Conservation (phyloP, 1,140 invertebrate genomes). For the Atta texana region DNA sequence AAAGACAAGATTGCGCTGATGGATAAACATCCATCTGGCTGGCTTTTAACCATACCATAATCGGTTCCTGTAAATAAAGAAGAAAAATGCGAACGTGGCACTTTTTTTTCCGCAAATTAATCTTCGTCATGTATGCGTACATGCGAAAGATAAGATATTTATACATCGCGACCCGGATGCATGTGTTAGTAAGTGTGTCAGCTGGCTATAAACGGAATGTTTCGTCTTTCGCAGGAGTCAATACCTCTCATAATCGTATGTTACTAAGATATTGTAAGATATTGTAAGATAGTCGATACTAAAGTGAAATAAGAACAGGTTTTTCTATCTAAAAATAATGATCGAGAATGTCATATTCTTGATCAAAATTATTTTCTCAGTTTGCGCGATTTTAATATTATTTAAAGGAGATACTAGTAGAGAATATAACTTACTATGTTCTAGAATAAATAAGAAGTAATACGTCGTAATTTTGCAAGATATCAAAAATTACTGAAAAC, state of each 20-base stretch:
- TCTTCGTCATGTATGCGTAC: conserved; percentile 13
- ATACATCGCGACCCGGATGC: conserved; percentile 53
- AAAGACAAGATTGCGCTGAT: background rate
- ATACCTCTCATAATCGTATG: conserved; percentile 6
- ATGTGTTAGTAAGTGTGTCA: conserved; percentile 54
- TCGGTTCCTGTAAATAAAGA: background rate
- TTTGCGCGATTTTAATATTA: background rate
- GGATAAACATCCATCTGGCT: background rate
- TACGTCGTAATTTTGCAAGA: background rate
- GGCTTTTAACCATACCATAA: conserved; percentile 15
- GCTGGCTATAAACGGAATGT: conserved; percentile 43
- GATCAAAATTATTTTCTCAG: background rate
- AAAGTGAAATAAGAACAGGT: background rate
- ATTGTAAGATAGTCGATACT: background rate
- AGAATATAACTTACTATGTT: background rate
- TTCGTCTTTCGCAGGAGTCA: conserved; percentile 25
- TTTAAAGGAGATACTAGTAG: background rate
- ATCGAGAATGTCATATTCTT: background rate
- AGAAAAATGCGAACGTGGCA: background rate
- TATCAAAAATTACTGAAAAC: too few species aligned
- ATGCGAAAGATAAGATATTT: conserved; percentile 54
- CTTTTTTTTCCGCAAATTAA: conserved; percentile 35
- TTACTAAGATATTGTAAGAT: background rate
- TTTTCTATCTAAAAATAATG: background rate
- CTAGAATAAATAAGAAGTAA: background rate